Evolutionary conservation across 2,888 invertebrate species (phyloP), one percentile per base, ranked within the genome.

Genomic region (Luperina testacea): DNA sequence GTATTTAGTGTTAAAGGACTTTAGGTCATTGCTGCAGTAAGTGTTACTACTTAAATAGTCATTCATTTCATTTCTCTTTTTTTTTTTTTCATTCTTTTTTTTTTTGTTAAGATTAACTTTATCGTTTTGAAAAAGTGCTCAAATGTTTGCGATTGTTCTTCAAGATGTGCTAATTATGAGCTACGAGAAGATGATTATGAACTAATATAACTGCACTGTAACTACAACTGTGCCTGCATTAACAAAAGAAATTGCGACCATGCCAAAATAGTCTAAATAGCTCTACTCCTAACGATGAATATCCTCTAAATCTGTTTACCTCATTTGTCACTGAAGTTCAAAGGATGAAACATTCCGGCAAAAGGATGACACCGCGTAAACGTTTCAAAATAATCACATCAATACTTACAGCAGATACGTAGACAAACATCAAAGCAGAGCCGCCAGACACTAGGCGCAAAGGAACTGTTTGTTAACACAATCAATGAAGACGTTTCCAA

Each of bases 381-480:
- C 87, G 81, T 85, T 85, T 88, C 89, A 83, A 88, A 86, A 88
- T 91, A 90, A 90, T 91, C 89, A 87, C 90, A 89, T 89, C 90
- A 90, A 92, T 89, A 87, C 87, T 87, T 78, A 85, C 84, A 86
- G 78, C 88, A 90, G 90, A 88, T 90, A 86, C 80, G 84, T 92
- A 93, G 91, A 93, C 93, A 95, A 86, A 94, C 93, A 92, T 95
- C 96, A 96, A 95, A 96, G 95, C 90, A 87, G 90, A 84, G 71
- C 72, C 83, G 70, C 87, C 89, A 89, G 89, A 90, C 91, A 90
- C 90, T 90, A 95, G 93, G 90, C 91, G 92, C 90, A 89, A 90
- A 93, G 94, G 93, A 94, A 93, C 93, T 92, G 93, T 93, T 93
- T 95, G 94, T 95, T 95, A 92, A 93, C 92, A 91, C 92, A 94